Percentiles rank a stretch among this genome's conserved stretches.
phyloP scores from a whole-genome alignment of 2,113 vertebrate species.

The Bothrops jararaca region DNA sequence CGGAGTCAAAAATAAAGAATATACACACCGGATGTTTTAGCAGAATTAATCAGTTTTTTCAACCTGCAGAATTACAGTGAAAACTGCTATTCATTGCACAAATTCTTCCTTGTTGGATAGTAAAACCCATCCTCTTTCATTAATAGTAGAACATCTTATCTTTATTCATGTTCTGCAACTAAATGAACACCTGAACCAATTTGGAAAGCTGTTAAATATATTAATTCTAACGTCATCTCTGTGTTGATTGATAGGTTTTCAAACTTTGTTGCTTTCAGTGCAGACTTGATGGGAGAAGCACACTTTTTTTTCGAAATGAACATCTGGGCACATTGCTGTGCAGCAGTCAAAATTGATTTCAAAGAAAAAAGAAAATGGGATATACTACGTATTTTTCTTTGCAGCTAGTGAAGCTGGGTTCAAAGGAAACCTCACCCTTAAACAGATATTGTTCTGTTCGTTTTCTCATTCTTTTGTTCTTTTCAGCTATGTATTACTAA shows the following conservation, averaged over 20 bases:
- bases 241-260: slow-evolving; percentile 39
- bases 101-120: background rate
- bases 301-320: background rate
- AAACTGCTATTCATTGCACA: background rate
- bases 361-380: background rate
- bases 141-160: slow-evolving; percentile 1
- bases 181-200: slow-evolving; percentile 13
- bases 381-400: background rate
- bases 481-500: background rate
- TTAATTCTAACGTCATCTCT: slow-evolving; percentile 1
- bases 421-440: background rate
- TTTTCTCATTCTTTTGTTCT: background rate
- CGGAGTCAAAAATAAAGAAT: background rate
- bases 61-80: background rate
- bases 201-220: background rate
- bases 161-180: slow-evolving; percentile 13
- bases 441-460: background rate
- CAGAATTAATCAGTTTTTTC: background rate
- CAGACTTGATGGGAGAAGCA: slow-evolving; percentile 37
- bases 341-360: background rate
- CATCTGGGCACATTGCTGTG: background rate
- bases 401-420: background rate
- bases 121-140: background rate
- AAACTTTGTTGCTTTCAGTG: slow-evolving; percentile 10
- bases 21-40: background rate